A percentile compares a stretch with the other conserved stretches of the same genome.
Evolutionary conservation across 2,113 vertebrate genomes (phyloP).

Genomic region (Hippocampus zosterae): DNA sequence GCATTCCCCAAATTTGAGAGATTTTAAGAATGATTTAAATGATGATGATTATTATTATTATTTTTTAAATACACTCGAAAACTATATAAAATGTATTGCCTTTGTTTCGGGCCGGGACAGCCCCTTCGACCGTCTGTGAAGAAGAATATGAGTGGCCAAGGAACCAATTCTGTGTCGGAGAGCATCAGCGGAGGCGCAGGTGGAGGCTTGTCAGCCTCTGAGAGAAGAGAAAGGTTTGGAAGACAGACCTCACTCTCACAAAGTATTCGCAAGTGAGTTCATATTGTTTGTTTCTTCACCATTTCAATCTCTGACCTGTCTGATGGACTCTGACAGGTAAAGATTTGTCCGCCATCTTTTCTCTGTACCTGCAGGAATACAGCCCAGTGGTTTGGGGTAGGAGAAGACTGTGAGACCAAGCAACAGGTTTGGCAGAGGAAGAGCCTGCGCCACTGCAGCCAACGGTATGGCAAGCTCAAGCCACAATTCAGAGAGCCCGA

Average conservation of each 20-base stretch:
- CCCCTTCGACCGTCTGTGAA: conserved; percentile 71
- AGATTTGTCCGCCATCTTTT: background rate
- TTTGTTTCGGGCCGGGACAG: conserved; percentile 51
- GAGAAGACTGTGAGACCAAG: conserved; percentile 82
- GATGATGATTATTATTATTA: too few relatives aligned
- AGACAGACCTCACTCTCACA: conserved; percentile 88
- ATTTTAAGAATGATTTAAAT: too few relatives aligned
- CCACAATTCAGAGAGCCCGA: conserved; percentile 82
- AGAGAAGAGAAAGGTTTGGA: conserved; percentile 70
- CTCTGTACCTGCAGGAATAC: conserved; percentile 71
- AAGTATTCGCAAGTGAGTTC: conserved; percentile 85
- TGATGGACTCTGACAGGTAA: background rate
- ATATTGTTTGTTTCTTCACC: background rate
- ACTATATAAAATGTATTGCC: background rate
- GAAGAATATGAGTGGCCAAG: conserved; percentile 78
- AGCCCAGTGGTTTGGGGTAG: conserved; percentile 92
- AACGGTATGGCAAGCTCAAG: conserved; percentile 90
- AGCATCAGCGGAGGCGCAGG: conserved; percentile 38
- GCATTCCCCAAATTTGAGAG: too few relatives aligned
- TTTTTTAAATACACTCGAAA: background rate
- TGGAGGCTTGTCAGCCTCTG: conserved; percentile 22
- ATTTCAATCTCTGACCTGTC: background rate
- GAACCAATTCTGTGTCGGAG: conserved; percentile 51
- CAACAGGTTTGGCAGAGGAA: conserved; percentile 90
- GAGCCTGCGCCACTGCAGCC: conserved; percentile 90